These are phyloP conservation scores for Pedicia rivosa DNA, from an alignment of 2,888 invertebrate species.

Conservation along the genomic window DNA sequence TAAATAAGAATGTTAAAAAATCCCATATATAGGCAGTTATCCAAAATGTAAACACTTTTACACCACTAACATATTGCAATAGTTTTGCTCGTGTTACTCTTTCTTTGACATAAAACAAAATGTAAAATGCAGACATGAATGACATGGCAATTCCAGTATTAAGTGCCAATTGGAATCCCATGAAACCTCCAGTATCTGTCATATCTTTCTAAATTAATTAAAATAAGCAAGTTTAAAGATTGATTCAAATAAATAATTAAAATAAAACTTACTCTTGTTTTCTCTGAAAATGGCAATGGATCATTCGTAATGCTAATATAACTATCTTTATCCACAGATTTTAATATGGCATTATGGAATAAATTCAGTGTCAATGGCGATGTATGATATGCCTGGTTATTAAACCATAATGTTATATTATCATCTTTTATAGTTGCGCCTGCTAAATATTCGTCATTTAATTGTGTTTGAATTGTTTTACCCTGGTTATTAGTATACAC, in stretches of 20 bases:
- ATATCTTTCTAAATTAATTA: conserved; percentile 28
- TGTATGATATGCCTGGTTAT: conserved; percentile 60
- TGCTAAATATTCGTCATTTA: conserved; percentile 37
- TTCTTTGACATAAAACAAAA: conserved; percentile 42
- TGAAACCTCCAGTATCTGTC: conserved; percentile 20
- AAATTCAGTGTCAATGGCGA: conserved; percentile 42
- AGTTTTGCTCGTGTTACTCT: conserved; percentile 56
- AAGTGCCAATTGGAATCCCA: conserved; percentile 47
- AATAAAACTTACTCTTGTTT: conserved; percentile 23
- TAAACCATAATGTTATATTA: conserved; percentile 50
- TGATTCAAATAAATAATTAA: no score
- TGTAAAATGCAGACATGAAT: conserved; percentile 48
- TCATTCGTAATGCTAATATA: conserved; percentile 35
- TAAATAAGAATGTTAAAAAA: conserved; percentile 42
- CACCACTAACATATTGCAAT: conserved; percentile 60
- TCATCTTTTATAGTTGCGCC: conserved; percentile 34
- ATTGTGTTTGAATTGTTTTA: conserved; percentile 35
- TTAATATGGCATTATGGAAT: conserved; percentile 40
- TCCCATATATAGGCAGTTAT: conserved; percentile 43
- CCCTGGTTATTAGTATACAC: not conserved
- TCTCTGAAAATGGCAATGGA: conserved; percentile 43
- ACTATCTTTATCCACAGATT: conserved; percentile 14
- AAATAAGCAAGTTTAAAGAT: no score
- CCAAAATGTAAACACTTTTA: conserved; percentile 56
- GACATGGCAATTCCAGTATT: conserved; percentile 61